These are phyloP conservation scores for Carcharodon carcharias DNA, from an alignment of 2,797 vertebrate species.

Conservation along the genomic window DNA sequence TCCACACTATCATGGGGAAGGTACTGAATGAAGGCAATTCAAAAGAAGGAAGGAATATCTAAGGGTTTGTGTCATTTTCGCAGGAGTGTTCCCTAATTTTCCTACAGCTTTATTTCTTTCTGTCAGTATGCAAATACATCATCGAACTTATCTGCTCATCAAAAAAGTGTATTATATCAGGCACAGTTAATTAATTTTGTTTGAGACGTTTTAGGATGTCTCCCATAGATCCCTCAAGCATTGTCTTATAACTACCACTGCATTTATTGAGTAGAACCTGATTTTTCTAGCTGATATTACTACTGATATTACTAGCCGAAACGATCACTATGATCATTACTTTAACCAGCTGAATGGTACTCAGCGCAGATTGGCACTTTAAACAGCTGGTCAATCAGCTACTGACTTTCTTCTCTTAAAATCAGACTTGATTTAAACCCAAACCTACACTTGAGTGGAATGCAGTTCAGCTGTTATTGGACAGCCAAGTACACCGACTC, in stretches of 20 bases:
- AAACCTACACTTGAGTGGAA: background rate
- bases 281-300: background rate
- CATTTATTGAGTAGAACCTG: background rate
- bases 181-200: background rate
- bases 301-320: background rate
- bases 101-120: background rate
- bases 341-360: background rate
- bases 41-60: background rate
- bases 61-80: background rate
- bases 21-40: background rate
- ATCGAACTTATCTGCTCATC: background rate
- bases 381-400: background rate
- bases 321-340: background rate
- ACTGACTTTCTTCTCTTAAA: background rate
- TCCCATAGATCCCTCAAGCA: background rate
- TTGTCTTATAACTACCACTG: background rate
- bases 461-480: background rate
- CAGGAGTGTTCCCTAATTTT: background rate
- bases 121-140: background rate
- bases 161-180: background rate
- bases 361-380: background rate
- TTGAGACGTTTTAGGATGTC: background rate
- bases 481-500: background rate
- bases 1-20: background rate
- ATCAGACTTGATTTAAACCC: background rate